A percentile compares a stretch with the other conserved stretches of the same genome.
Evolutionary conservation across 2,797 vertebrate genomes (phyloP).

Genomic region (Prionace glauca): DNA sequence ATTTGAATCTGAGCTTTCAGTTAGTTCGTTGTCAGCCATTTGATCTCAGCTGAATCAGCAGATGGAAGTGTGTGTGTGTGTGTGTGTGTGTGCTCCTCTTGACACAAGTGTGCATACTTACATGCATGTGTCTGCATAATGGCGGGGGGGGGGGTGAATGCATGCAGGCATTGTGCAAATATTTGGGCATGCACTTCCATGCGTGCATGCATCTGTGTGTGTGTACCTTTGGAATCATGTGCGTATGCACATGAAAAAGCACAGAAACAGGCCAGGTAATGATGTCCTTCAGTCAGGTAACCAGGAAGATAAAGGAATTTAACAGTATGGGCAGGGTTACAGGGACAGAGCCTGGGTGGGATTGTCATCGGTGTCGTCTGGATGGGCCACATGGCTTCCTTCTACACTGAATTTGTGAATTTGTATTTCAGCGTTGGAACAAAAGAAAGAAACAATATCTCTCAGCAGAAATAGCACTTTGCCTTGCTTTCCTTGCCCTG

Average conservation of each 20-base stretch:
- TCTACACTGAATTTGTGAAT: not conserved
- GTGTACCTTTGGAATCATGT: not conserved
- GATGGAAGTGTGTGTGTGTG: not conserved
- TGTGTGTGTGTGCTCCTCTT: too few relatives aligned
- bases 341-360: too few relatives aligned
- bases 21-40: not conserved
- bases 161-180: not conserved
- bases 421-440: not conserved
- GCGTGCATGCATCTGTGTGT: too few relatives aligned
- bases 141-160: too few relatives aligned
- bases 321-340: not conserved
- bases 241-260: not conserved
- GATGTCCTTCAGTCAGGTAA: not conserved
- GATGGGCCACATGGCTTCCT: too few relatives aligned
- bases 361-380: too few relatives aligned
- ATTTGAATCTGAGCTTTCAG: not conserved
- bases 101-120: not conserved
- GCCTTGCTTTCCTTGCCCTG: conserved; percentile 41
- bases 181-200: not conserved
- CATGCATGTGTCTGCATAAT: too few relatives aligned
- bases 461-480: not conserved
- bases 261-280: not conserved
- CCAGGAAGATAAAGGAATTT: not conserved
- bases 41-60: conserved; percentile 7
- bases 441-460: not conserved